Evolutionary conservation across 1,140 invertebrate species (phyloP), one percentile per base, ranked within the genome.

Genomic region (Uloborus diversus): DNA sequence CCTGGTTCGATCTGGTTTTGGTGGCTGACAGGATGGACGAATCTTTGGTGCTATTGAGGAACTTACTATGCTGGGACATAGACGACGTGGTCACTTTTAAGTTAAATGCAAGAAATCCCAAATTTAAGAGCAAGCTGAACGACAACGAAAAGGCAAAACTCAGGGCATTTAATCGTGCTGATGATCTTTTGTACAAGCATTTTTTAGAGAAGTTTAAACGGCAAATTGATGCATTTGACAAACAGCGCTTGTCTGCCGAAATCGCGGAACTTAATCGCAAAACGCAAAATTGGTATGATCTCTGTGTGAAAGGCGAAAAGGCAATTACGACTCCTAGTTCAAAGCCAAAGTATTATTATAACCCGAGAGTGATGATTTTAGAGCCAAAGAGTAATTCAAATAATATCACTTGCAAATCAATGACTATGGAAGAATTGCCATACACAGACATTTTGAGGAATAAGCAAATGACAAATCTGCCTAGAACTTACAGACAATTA

Each of bases 181-280:
- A 87, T 82, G 56, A 79, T 4, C 70, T 82, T 28, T 61, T 87
- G 13, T 87, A 87, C 59, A 69, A 84, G 9, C 66, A 85, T 53
- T 87, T 88, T 79, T 17, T 82, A 23, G 56, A 83, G 5, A 86
- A 83, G 79, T 86, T 88, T 37, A 78, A 82, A 23, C 23, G 75
- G 17, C 81, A 80, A 65, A 81, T 86, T 0, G 66, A 81, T n/a
- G 23, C 76, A 32, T 86, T 84, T 80, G 87, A 86, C 14, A 28
- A 62, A 5, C 64, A 85, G 35, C 80, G 70, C 62, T 84, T 88
- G 84, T 79, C 62, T 30, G 66, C 56, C 30, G 83, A 85, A 53
- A 81, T 83, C 65, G 47, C 62, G 3, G 17, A 75, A 49, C 27
- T 84, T 0, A 30, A 57, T 1, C 17, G 30, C 4, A 53, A 59